phyloP scores from a whole-genome alignment of 2,113 vertebrate genomes.

The Columbina picui region DNA sequence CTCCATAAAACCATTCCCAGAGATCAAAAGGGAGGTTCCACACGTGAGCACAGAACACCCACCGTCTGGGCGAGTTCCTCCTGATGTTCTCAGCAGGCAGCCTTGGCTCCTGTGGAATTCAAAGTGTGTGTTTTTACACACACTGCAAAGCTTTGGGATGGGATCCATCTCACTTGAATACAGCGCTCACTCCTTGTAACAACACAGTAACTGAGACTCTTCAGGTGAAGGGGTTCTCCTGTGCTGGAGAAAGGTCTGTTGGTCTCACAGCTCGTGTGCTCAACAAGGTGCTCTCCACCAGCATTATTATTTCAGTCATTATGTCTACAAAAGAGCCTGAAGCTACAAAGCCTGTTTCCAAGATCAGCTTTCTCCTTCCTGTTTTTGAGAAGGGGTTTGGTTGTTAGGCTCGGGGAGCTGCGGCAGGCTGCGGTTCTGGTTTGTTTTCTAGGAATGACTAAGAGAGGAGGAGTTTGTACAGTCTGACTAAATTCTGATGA shows the following conservation, averaged over 20 bases:
- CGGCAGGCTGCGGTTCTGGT: neutral
- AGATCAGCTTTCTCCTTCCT: constrained; percentile 22
- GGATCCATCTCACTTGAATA: neutral
- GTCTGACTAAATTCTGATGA: constrained; percentile 5
- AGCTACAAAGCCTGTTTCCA: neutral
- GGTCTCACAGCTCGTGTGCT: accelerated
- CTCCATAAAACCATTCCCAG: neutral
- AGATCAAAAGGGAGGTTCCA: neutral
- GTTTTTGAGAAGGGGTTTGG: constrained; percentile 13
- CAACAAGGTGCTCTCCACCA: neutral
- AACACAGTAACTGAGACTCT: neutral
- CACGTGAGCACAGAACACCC: accelerated
- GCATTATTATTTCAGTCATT: neutral
- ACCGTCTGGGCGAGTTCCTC: neutral
- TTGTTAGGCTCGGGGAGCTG: neutral
- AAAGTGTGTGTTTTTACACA: neutral
- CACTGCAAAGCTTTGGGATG: neutral
- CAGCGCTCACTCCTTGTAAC: accelerated
- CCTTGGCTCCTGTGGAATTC: neutral
- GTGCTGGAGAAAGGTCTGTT: neutral
- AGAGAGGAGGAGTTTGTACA: constrained; percentile 7
- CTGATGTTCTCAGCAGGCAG: neutral
- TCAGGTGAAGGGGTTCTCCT: neutral
- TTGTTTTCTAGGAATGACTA: constrained; percentile 66
- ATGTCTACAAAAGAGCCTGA: neutral